Evolutionary conservation across 2,797 vertebrate species (phyloP), one percentile per base, ranked within the genome.

Genomic region (Etheostoma perlongum): DNA sequence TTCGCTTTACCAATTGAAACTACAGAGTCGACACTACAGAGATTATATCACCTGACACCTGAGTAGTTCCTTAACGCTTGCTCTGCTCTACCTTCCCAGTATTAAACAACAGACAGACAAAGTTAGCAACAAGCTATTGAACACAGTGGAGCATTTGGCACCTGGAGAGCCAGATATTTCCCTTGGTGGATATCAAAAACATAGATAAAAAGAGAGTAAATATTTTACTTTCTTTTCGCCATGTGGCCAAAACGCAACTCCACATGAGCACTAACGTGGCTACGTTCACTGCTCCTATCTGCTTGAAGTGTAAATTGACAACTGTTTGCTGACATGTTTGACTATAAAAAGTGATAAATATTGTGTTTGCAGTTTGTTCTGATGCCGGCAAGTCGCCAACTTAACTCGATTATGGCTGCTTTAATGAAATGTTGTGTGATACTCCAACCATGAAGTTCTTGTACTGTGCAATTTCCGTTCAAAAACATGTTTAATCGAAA

Each of bases 301-400:
- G n/a, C 36, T 15, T n/a, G 55, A 40, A 0, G 11, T 36, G 51
- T 54, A 19, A 62, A 67, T 57, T 25, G 64, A 23, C n/a, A 59
- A 33, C 36, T 47, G 16, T 64, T 55, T 51, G 11, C 48, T n/a
- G 16, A 65, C 21, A 48, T 5, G 1, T 59, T 64, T 4, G 6
- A 30, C 49, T 54, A 19, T 19, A 48, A 48, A 74, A 19, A 21
- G 57, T 66, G 61, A 25, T 49, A 44, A 60, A 69, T 62, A 40
- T 57, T 62, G n/a, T 25, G 44, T 58, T 74, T 58, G 52, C 46
- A 57, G 36, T 30, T 62, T 63, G 58, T 27, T 51, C 23, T 23
- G 15, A 33, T 51, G 61, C n/a, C 59, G 14, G 1, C 59, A n/a
- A 62, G 59, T 47, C 47, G n/a, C 47, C 40, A 54, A 11, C n/a